Evolutionary conservation across 2,797 vertebrate genomes (phyloP).

Genomic region (Eulemur mongoz): DNA sequence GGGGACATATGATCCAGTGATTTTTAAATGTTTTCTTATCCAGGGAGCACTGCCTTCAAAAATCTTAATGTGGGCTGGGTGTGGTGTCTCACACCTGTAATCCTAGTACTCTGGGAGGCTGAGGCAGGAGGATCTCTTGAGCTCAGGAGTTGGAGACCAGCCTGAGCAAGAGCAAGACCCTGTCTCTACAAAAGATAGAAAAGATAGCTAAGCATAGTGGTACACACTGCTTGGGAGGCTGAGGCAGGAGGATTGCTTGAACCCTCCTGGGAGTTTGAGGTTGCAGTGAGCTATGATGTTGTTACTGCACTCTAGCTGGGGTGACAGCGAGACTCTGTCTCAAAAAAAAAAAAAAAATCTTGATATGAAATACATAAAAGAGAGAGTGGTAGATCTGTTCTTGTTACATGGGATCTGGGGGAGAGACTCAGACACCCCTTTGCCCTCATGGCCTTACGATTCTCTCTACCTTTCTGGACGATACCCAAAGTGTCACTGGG

Average conservation of each 20-base stretch:
- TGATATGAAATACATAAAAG: not conserved
- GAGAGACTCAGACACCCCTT: not conserved
- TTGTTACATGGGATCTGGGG: not conserved
- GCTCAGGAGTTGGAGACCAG: not conserved
- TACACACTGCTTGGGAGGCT: not conserved
- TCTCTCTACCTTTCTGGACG: not conserved
- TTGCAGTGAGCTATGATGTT: not conserved
- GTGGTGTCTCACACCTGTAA: not conserved
- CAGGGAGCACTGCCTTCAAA: not conserved
- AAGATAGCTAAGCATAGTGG: not conserved
- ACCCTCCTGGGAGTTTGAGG: not conserved
- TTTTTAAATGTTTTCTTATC: slow-evolving; percentile 9
- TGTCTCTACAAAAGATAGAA: not conserved
- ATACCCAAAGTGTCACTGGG: not conserved
- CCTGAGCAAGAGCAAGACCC: not conserved
- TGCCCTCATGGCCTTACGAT: not conserved
- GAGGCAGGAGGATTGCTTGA: not conserved
- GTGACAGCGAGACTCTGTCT: not conserved
- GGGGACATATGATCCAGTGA: not conserved
- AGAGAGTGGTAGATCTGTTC: not conserved
- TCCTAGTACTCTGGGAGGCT: not conserved
- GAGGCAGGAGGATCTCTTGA: not conserved
- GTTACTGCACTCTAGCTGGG: not conserved
- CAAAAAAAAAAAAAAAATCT: not conserved
- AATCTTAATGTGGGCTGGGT: not conserved